Percentiles rank a stretch among this genome's conserved stretches.
These are phyloP conservation scores for Eriocheir sinensis DNA, from an alignment of 1,140 invertebrate genomes.

Conservation along the genomic window DNA sequence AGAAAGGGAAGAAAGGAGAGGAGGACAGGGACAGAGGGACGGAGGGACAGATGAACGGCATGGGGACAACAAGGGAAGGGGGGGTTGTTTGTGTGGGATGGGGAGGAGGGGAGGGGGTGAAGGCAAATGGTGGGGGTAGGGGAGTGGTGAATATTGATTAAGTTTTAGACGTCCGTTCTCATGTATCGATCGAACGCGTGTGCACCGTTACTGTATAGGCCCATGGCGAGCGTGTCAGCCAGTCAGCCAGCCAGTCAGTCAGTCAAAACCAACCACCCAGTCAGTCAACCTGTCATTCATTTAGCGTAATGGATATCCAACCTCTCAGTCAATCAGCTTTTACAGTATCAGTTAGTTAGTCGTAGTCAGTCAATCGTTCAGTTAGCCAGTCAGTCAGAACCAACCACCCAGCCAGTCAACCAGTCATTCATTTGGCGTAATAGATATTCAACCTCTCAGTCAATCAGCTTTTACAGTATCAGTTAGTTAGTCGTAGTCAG, in stretches of 20 bases:
- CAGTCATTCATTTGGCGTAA: too few relatives aligned
- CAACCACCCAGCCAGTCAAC: too few relatives aligned
- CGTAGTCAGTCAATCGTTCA: too few relatives aligned
- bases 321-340: too few relatives aligned
- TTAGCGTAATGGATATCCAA: neutral
- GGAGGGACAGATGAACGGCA: neutral
- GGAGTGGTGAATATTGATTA: constrained; percentile 5
- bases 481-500: too few relatives aligned
- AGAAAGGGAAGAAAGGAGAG: neutral
- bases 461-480: too few relatives aligned
- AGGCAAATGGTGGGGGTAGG: too few relatives aligned
- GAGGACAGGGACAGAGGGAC: neutral
- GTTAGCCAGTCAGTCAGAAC: too few relatives aligned
- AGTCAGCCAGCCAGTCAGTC: neutral
- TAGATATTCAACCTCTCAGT: too few relatives aligned
- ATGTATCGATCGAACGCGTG: neutral
- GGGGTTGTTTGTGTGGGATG: neutral
- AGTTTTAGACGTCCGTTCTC: neutral
- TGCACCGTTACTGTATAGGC: neutral
- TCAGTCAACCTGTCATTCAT: too few relatives aligned
- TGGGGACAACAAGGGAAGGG: neutral
- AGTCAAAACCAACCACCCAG: too few relatives aligned
- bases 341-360: too few relatives aligned
- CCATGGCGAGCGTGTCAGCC: neutral
- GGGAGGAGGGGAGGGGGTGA: neutral